phyloP scores from a whole-genome alignment of 2,113 vertebrate species.

The Probosciger aterrimus region DNA sequence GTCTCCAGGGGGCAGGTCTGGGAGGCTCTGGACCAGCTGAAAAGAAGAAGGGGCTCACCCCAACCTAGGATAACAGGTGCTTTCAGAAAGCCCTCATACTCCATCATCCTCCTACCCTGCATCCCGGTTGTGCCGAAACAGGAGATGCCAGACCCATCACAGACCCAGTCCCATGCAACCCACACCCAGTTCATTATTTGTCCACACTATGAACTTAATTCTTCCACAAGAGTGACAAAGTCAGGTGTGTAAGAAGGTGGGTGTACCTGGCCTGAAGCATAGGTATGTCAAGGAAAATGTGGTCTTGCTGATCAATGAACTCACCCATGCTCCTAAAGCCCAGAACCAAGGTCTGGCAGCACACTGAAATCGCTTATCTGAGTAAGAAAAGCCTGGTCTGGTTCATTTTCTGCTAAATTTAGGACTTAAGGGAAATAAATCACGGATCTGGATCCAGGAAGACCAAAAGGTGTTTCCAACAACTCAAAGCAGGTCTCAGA shows the following conservation, averaged over 20 bases:
- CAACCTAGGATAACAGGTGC: not conserved
- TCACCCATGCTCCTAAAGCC: not conserved
- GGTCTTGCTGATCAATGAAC: not conserved
- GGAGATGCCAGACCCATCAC: not conserved
- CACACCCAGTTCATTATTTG: not conserved
- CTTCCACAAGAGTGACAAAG: not conserved
- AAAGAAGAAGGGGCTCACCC: not conserved
- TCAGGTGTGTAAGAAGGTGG: rapidly evolving
- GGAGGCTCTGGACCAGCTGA: not conserved
- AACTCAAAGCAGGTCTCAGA: slow-evolving; percentile 5
- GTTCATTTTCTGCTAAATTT: slow-evolving; percentile 2
- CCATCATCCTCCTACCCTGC: not conserved
- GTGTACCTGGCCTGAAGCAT: not conserved
- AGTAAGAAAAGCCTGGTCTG: not conserved
- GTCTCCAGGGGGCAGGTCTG: not conserved
- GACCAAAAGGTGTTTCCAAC: slow-evolving; percentile 7
- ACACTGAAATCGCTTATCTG: not conserved
- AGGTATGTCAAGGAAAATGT: not conserved
- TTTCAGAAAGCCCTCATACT: not conserved
- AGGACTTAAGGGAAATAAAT: not conserved
- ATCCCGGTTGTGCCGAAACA: not conserved
- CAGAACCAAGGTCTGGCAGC: not conserved
- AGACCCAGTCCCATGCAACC: rapidly evolving
- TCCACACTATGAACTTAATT: not conserved
- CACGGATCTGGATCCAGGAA: not conserved